These are phyloP conservation scores for Listronotus oregonensis DNA, from an alignment of 1,140 invertebrate species.

Conservation along the genomic window DNA sequence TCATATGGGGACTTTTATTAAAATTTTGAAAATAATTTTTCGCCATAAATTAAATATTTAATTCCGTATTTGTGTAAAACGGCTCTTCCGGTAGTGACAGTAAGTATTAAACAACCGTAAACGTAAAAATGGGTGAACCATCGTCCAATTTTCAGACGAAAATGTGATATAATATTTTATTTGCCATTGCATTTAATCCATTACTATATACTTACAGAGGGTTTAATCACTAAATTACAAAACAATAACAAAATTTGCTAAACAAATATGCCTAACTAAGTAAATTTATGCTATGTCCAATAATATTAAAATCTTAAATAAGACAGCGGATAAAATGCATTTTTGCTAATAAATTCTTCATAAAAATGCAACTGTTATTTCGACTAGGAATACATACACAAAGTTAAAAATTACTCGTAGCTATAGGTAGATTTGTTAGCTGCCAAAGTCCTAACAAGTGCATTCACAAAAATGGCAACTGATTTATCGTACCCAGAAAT, in stretches of 20 bases:
- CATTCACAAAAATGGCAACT: slow-evolving; percentile 7
- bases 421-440: slow-evolving; percentile 1
- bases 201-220: background rate
- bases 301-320: slow-evolving; percentile 25
- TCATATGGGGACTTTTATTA: no score
- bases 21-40: no score
- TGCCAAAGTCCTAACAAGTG: slow-evolving; percentile 5
- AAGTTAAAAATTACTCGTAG: slow-evolving; percentile 7
- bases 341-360: slow-evolving; percentile 20
- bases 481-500: background rate
- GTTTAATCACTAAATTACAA: slow-evolving; percentile 6
- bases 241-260: slow-evolving; percentile 19
- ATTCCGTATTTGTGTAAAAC: no score
- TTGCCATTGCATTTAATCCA: background rate
- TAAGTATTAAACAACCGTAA: background rate
- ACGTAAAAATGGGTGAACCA: background rate
- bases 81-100: background rate
- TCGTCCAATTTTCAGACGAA: no score
- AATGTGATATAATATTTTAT: no score
- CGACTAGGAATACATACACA: slow-evolving; percentile 12
- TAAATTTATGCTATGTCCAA: slow-evolving; percentile 24
- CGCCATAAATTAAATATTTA: no score
- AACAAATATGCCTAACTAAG: slow-evolving; percentile 1
- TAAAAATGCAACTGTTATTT: slow-evolving; percentile 14
- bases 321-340: slow-evolving; percentile 17